Evolutionary conservation across 2,797 vertebrate genomes (phyloP), one percentile per base, ranked within the genome.

Genomic region (Adrianichthys oophorus): DNA sequence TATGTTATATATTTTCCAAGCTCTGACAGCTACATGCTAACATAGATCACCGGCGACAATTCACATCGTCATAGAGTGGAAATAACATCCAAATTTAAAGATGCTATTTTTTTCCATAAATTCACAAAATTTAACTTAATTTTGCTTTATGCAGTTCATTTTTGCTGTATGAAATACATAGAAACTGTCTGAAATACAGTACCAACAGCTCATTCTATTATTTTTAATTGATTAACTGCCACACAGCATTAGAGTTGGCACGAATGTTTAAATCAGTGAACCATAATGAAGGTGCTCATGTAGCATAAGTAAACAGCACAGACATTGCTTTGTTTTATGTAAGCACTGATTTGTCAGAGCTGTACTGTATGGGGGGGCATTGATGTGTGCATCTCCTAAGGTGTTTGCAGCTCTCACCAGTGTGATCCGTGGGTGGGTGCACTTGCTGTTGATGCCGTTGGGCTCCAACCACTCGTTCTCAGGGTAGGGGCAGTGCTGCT

Each of bases 401-500:
- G 61, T 40, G 15, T 40, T 17, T 50, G 16, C 46, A 43, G 6
- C 29, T 80, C 93, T 91, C 86, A 98, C 97, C 92, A 96, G 93
- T 0, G 92, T 98, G 91, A 99, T 99, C 71, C 90, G 93, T 19
- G 97, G 97, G 78, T 99, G 91, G 16, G 95, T 97, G 81, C 97
- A 99, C 79, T 96, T 98, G 92, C 94, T 95, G 84, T 96, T 94
- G 69, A 94, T 90, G 14, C 95, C 94, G 0, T 95, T 94, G 60
- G 95, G 85, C 74, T 98, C 93, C 74, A 98, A 86, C 95, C 96
- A 97, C 73, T 93, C 92, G 90, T 90, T 96, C 75, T 96, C 96
- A 0, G 94, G 92, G 70, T 91, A 74, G 3, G 91, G 91, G 68
- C 97, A 99, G 90, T 98, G 96, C 62, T 98, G 97, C 66, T 95